Percentiles rank a stretch among this genome's conserved stretches.
phyloP scores from a whole-genome alignment of 1,140 invertebrate genomes.

The Oryzaephilus surinamensis region DNA sequence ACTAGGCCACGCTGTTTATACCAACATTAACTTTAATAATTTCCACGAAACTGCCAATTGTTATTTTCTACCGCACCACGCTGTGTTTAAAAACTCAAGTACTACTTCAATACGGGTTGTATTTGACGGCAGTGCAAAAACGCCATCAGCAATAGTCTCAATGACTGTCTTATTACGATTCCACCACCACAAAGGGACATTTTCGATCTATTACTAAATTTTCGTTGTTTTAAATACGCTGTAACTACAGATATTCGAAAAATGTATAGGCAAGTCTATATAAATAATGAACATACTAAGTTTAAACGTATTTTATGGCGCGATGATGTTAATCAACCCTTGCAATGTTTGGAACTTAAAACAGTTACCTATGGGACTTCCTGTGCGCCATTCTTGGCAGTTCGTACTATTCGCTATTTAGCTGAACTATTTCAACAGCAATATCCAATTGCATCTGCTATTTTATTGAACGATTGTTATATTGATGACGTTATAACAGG shows the following conservation, averaged over 20 bases:
- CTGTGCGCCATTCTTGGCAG: constrained; percentile 29
- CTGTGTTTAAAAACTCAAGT: too few relatives aligned
- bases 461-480: constrained; percentile 20
- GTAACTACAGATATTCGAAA: constrained; percentile 31
- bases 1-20: too few relatives aligned
- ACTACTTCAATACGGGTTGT: not conserved
- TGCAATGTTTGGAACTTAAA: constrained; percentile 17
- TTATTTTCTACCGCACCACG: too few relatives aligned
- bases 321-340: constrained; percentile 6
- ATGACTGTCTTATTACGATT: constrained; percentile 20
- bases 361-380: constrained; percentile 16
- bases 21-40: too few relatives aligned
- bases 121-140: constrained; percentile 16
- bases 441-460: constrained; percentile 14
- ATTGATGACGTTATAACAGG: too few relatives aligned
- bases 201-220: constrained; percentile 15
- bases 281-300: constrained; percentile 20
- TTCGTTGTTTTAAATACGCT: constrained; percentile 4
- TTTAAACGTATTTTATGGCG: constrained; percentile 33
- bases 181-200: constrained; percentile 20
- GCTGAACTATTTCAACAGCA: constrained; percentile 23
- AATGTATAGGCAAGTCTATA: constrained; percentile 37
- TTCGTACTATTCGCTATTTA: constrained; percentile 29
- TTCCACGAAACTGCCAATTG: too few relatives aligned
- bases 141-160: constrained; percentile 22